Conservation (phyloP, 2,113 vertebrate species). For the Octodon degus region DNA sequence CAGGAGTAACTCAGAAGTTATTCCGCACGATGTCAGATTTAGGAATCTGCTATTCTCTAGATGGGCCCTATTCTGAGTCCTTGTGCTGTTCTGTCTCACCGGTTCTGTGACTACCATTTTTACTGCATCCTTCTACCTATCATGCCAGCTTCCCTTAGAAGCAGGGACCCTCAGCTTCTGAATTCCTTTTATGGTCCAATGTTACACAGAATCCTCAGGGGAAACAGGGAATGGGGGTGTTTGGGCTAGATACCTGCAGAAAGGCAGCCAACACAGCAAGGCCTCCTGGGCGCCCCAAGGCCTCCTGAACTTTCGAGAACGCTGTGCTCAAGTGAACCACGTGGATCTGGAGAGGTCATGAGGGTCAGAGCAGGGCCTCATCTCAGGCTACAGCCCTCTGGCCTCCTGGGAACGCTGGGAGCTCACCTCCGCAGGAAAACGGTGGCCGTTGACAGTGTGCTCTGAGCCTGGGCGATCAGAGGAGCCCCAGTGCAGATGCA, state of each 20-base stretch:
- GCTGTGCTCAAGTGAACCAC: conserved; percentile 87
- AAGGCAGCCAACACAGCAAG: conserved; percentile 87
- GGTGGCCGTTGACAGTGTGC: conserved; percentile 82
- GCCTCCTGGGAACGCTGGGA: neutral
- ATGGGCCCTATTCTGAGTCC: neutral
- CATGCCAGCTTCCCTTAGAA: neutral
- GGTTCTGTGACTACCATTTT: neutral
- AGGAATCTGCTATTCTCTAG: neutral
- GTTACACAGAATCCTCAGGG: neutral
- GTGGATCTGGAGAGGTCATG: conserved; percentile 83
- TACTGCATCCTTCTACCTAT: neutral
- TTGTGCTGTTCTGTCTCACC: neutral
- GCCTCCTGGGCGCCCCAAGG: conserved; percentile 81
- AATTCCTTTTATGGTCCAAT: neutral
- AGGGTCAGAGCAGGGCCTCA: neutral
- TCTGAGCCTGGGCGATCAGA: conserved; percentile 75
- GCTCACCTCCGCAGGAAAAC: conserved; percentile 87
- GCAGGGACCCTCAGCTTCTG: neutral
- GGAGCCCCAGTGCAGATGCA: conserved; percentile 89
- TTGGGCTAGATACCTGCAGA: conserved; percentile 83
- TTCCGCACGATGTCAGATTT: neutral
- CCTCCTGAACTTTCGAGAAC: conserved; percentile 76
- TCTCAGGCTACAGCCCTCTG: neutral
- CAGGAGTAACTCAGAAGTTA: neutral
- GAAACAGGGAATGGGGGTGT: neutral